phyloP scores from a whole-genome alignment of 35 echinoderm and acorn worm species.

The Nesometra sesokonis region DNA sequence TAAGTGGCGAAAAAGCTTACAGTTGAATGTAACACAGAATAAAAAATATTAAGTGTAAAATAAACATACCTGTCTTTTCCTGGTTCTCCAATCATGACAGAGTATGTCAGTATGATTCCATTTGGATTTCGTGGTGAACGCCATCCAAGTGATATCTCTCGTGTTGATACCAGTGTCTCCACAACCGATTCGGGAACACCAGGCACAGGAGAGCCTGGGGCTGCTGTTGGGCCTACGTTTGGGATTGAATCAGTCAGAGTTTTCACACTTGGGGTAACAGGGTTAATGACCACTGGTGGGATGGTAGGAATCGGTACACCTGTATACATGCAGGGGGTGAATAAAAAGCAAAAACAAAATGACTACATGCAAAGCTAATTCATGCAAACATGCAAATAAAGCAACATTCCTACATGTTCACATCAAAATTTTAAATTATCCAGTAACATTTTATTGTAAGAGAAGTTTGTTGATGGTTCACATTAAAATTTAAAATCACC shows the following conservation, averaged over 20 bases:
- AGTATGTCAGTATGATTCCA: not conserved
- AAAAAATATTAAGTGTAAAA: too few relatives aligned
- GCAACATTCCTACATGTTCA: not conserved
- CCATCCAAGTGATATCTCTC: constrained; percentile 3
- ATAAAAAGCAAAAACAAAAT: not conserved
- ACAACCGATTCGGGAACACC: not conserved
- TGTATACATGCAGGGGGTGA: not conserved
- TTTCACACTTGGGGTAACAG: not conserved
- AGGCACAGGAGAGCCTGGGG: not conserved
- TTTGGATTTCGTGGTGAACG: not conserved
- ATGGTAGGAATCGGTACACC: not conserved
- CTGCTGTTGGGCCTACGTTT: not conserved
- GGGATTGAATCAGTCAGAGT: not conserved
- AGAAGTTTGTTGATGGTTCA: too few relatives aligned
- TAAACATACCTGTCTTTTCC: not conserved
- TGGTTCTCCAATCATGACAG: not conserved
- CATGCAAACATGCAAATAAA: not conserved
- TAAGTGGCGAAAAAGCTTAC: too few relatives aligned
- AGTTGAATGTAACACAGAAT: too few relatives aligned
- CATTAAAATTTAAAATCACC: too few relatives aligned
- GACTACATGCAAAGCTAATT: not conserved
- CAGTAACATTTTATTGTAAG: too few relatives aligned
- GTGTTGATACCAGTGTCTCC: not conserved
- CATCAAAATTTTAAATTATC: too few relatives aligned
- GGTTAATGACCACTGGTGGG: not conserved